Base-by-base conservation (phyloP, 2,797 vertebrate genomes). In the Cyprinella venusta region DNA sequence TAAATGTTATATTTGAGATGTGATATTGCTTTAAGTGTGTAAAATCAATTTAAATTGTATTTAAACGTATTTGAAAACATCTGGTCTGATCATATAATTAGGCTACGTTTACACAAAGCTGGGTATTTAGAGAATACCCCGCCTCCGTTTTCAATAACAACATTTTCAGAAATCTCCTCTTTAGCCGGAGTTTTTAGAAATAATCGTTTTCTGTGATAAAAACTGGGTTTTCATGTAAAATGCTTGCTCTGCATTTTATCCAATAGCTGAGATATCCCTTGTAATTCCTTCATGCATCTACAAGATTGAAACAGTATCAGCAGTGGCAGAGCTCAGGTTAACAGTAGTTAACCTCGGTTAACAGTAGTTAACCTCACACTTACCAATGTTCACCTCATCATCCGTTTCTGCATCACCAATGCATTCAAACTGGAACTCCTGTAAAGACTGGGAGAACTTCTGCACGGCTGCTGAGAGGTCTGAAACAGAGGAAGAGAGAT, bases 341-440 rank as follows among this genome's bases (percentile, higher is more conserved):
- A 70, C n/a, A 59, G 36, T 50, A 9, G 10, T 16, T 26, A 16
- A 42, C n/a, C 8, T 26, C 16, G n/a, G n/a, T n/a, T n/a, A 70
- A 70, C n/a, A 59, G 36, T 50, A 9, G 10, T 16, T 26, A 16
- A 42, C n/a, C 8, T 26, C 16, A 59, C 24, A 81, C 91, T 90
- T 89, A 99, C 97, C 98, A 75, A 99, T 98, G 86, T 96, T 99
- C 86, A 98, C 96, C 91, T 99, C 98, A 89, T 99, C 98, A 86
- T 99, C 97, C 7, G 98, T 99, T 94, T 99, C 98, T 30, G 97
- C 97, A 82, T 99, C 98, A 45, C 98, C 97, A 65, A 98, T 98
- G 82, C 97, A 98, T 87, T 99, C 97, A 91, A 98, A 98, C 87
- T 99, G 97, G 91, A 99, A 99, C 90, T 98, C 97, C 91, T 98